phyloP scores from a whole-genome alignment of 2,113 vertebrate genomes.

The Damaliscus lunatus region DNA sequence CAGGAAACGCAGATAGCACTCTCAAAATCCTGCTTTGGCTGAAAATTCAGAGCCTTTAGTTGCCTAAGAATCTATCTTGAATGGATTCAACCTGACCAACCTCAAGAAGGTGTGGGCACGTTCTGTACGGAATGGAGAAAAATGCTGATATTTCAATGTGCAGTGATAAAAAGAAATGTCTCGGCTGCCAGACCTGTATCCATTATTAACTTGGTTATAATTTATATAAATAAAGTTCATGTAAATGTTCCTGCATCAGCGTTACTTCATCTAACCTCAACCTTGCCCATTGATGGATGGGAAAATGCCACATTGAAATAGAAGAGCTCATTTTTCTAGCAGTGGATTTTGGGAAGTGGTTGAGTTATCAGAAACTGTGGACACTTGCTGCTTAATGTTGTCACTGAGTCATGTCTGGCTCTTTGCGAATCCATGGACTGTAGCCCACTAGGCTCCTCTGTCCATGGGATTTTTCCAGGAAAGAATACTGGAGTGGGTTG shows the following conservation, averaged over 20 bases:
- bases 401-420: not conserved
- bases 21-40: conserved; percentile 36
- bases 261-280: not conserved
- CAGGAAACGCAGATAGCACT: conserved; percentile 80
- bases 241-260: not conserved
- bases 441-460: not conserved
- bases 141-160: not conserved
- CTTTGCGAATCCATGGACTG: not conserved
- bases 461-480: not conserved
- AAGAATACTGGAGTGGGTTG: not conserved
- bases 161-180: not conserved
- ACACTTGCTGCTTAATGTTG: not conserved
- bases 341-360: not conserved
- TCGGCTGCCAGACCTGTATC: not conserved
- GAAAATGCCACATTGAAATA: not conserved
- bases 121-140: not conserved
- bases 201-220: no score
- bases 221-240: no score
- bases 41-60: not conserved
- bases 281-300: not conserved
- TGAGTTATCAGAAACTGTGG: not conserved
- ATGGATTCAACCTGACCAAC: not conserved
- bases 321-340: not conserved
- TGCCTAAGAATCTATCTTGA: not conserved
- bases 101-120: not conserved